Evolutionary conservation across 2,797 vertebrate species (phyloP), one percentile per base, ranked within the genome.

Genomic region (Pampus argenteus): DNA sequence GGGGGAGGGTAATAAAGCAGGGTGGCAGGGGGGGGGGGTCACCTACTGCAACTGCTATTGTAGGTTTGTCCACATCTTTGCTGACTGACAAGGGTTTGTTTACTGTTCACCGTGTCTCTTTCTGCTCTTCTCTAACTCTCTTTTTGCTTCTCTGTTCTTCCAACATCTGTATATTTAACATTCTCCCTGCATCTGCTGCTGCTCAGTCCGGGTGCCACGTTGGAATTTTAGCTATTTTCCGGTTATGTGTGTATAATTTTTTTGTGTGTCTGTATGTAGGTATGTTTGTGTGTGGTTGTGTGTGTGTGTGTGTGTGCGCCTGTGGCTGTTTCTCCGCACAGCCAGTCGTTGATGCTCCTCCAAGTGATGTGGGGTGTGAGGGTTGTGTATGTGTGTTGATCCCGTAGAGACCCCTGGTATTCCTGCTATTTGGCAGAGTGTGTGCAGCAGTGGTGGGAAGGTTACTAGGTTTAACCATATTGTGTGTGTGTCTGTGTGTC

Each of bases 211-310:
- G 78, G 79, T 92, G 89, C 92, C 77, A 84, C 15, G 50, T 80
- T 89, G 90, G 93, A 94, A 95, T 95, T 82, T 68, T 61, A 91
- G 88, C 83, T 83, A 93, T 94, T 92, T 92, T 89, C 85, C 68
- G 31, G 79, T 80, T 90, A 25, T 83, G 28, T 81, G 71, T 74
- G 52, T 84, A 75, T 73, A 44, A 44, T 70, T 6, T 80, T 6
- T 75, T 22, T 73, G 51, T 81, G 71, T 73, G 55, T 56, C 20
- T 56, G 14, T 18, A n/a, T 70, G 64, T 80, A 38, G 22, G 48
- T 55, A 62, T 67, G 29, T 57, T 10, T 51, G 9, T 56, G 42
- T 60, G 15, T 75, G 31, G 36, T 62, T 57, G 13, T 51, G 9
- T 56, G 42, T 60, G 15, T 75, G 31, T 40, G 66, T 64, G 63